These are phyloP conservation scores for Heliconius hewitsoni DNA, from an alignment of 1,140 invertebrate species.

Conservation along the genomic window DNA sequence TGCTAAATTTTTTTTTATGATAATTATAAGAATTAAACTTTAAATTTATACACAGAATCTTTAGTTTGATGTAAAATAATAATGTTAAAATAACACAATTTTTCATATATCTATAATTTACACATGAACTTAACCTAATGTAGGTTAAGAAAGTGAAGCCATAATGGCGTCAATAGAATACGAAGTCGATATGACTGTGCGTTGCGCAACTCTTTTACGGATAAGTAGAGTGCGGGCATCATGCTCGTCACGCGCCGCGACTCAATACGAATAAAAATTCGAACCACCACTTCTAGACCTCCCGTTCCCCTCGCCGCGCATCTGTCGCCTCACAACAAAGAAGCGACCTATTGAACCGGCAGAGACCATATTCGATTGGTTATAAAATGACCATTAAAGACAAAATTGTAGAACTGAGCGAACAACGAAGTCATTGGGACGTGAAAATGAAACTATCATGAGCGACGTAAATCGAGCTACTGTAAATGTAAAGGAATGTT, in stretches of 20 bases:
- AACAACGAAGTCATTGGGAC: slow-evolving; percentile 65
- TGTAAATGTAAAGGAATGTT: slow-evolving; percentile 73
- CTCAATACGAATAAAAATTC: slow-evolving; percentile 51
- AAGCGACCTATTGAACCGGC: slow-evolving; percentile 61
- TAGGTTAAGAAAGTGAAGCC: slow-evolving; percentile 74
- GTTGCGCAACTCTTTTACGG: slow-evolving; percentile 69
- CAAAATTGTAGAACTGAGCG: slow-evolving; percentile 58
- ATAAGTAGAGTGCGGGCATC: slow-evolving; percentile 62
- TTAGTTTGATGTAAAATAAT: neutral
- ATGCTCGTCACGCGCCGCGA: slow-evolving; percentile 61
- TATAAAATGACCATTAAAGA: slow-evolving; percentile 53
- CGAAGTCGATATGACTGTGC: slow-evolving; percentile 52
- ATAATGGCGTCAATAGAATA: slow-evolving; percentile 58
- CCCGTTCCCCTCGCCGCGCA: slow-evolving; percentile 30
- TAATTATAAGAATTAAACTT: no score
- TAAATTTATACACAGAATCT: no score
- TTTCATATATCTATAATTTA: neutral
- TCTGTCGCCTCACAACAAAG: slow-evolving; percentile 42
- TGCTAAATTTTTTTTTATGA: no score
- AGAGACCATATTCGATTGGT: slow-evolving; percentile 57
- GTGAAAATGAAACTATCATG: slow-evolving; percentile 78
- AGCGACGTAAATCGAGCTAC: slow-evolving; percentile 70
- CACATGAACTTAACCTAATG: slow-evolving; percentile 21
- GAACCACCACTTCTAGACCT: slow-evolving; percentile 44
- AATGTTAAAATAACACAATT: neutral